Evolutionary conservation across 2,113 vertebrate species (phyloP), one percentile per base, ranked within the genome.

Genomic region (Pogona vitticeps): DNA sequence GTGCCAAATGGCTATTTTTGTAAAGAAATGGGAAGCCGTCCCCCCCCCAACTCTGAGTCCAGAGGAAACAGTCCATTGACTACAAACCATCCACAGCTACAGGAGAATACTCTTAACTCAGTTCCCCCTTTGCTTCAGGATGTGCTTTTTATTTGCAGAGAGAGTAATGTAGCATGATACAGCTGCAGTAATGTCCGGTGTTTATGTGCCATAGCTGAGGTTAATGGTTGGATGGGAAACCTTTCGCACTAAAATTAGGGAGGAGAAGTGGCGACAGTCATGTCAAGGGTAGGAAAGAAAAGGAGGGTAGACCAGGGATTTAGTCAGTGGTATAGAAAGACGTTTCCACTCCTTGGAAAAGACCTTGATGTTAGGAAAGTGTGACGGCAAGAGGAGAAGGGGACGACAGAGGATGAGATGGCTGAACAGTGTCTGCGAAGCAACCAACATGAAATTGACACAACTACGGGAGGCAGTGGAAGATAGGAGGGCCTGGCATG

Each of bases 101-200:
- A 28, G 15, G 42, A 65, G 40, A 67, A 46, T 68, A 86, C 88
- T 77, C 68, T 86, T 90, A 91, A 87, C 82, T 58, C 77, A 31
- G 38, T 76, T 1, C 63, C 84, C n/a, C 3, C 18, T 9, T 93
- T 89, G 72, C 91, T 88, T 42, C 33, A 89, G 75, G 90, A 92
- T 91, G 88, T 0, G 0, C 28, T 31, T 88, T 67, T 0, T 0
- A 80, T 59, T 88, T 90, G 84, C 0, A 1, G 87, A 77, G 71
- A 72, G 89, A 93, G 93, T 86, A 94, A 93, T 91, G 92, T 89
- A 84, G 88, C 92, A 82, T 92, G 76, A 92, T 94, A 94, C 86
- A 88, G 89, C 90, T 59, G 76, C 86, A 89, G 73, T 94, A 89
- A 95, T 88, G 85, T 93, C 90, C 91, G 31, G 15, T 33, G 40